Base-by-base conservation (phyloP, 2,797 vertebrate species). In the Enteromius unitaeniatus region DNA sequence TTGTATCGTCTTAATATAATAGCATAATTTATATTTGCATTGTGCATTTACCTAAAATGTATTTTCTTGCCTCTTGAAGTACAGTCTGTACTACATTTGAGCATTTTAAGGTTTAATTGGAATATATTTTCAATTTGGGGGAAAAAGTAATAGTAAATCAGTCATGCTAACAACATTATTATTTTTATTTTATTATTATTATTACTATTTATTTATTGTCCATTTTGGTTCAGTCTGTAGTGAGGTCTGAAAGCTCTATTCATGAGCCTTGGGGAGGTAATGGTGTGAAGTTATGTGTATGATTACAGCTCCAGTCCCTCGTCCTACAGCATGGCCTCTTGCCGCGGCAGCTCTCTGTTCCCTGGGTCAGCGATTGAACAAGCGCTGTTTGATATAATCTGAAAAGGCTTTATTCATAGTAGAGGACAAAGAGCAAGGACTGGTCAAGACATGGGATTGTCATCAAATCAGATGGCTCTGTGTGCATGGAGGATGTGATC, bases 401-500 rank as follows among this genome's bases (percentile, higher is more conserved):
- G 51, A 89, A 84, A 85, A 84, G 82, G 62, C 78, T 79, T 87
- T 72, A 84, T 88, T 88, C 86, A 87, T 53, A 42, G 53, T 72
- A 28, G 51, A 37, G 68, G 55, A 40, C 64, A 77, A 64, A 55
- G 78, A 73, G 47, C 81, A 40, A 84, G 40, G 7, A 79, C 87
- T 62, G 75, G 64, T 82, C 79, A 76, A 78, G 80, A 72, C 83
- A 23, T 42, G 76, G 51, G 53, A 75, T 49, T 62, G 13, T 82
- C 42, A 75, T 70, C 81, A 81, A 69, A 72, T 78, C 84, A 75
- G 79, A 72, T 37, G 6, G 3, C 53, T 74, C 45, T 79, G 45
- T 51, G 49, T 65, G 58, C 64, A 19, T 28, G 40, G 45, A 74
- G 72, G 75, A 86, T 70, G 60, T 83, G 77, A 78, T 79, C 65